Evolutionary conservation across 1,140 invertebrate species (phyloP), one percentile per base, ranked within the genome.

Genomic region (Sweltsa coloradensis): DNA sequence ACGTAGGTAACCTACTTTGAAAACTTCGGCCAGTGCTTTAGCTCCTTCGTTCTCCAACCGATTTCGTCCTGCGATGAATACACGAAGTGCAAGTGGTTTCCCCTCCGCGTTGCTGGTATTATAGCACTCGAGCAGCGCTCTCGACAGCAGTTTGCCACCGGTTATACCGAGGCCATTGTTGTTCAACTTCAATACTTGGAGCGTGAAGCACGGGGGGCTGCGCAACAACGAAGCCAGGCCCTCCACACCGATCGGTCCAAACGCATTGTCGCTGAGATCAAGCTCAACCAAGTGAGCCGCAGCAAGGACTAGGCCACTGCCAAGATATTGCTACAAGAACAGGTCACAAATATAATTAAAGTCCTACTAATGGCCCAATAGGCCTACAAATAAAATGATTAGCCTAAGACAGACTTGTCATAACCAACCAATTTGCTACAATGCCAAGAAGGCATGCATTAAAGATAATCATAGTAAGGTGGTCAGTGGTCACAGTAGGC

Each of bases 211-310:
- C 0, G 84, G 76, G 2, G 78, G 73, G 39, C 89, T 93, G 49
- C 78, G 78, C 11, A 99, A 65, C 11, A 98, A 73, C 16, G 81
- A 75, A n/a, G 83, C 81, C 34, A 99, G 69, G 3, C 91, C 92
- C 53, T 84, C 73, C 41, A 97, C 85, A 27, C 93, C 95, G 60
- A 95, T 90, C 0, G 95, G 94, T 4, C 96, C 96, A 62, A 99
- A 87, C 0, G 96, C 96, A 75, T 99, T 99, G 62, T 99, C 95
- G 68, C 93, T 97, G 1, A 99, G 71, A 61, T 99, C 93, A 7
- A 99, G 65, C 53, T 91, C 85, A 0, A 81, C 76, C 0, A 99
- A 70, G 3, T 78, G 68, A 2, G 89, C 87, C 2, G 77, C 75
- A 0, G 91, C 85, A 7, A 60, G 56, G 42, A 89, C 88, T 39